Base-by-base conservation (phyloP, 2,888 invertebrate genomes). In the Gonocerus acuteangulatus region DNA sequence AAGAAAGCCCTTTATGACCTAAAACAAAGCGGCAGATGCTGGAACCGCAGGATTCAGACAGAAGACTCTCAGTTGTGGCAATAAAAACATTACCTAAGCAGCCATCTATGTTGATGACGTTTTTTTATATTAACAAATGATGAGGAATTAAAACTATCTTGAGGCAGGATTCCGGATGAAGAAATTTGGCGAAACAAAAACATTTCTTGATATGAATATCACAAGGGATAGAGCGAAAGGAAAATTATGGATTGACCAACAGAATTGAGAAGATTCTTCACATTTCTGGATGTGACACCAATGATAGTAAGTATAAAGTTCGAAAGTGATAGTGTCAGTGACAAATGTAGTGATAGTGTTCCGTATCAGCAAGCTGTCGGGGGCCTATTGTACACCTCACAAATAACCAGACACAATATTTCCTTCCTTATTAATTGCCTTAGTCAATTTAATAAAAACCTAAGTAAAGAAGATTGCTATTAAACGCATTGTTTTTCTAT, bases 1-100 rank as follows among this genome's bases (percentile, higher is more conserved):
- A 52, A 54, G n/a, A 67, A 66, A 34, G 65, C 66, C 22, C 23
- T 68, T 0, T 68, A 68, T 44, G 67, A 66, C 13, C 61, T 68
- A 11, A 68, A 67, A 21, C 67, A 67, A 48, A 49, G 60, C 1
- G 59, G 52, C n/a, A 49, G 63, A 6, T 57, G 48, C 11, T 67
- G 66, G 62, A 66, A n/a, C 36, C 21, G 45, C 13, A 61, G 23
- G 18, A 56, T 61, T n/a, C 32, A 44, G n/a, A n/a, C n/a, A n/a
- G 19, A 48, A 65, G 32, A 65, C 51, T 44, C 58, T 39, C 16
- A 61, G 54, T n/a, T 32, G 39, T 11, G 13, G 2, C 3, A 13
- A 11, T 2, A 4, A 48, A 22, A 21, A 23, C 19, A 18, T 15
- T 9, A 11, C n/a, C 3, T 9, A 9, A 3, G n/a, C n/a, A 9